These are phyloP conservation scores for Callipepla californica DNA, from an alignment of 2,113 vertebrate species.

Conservation along the genomic window DNA sequence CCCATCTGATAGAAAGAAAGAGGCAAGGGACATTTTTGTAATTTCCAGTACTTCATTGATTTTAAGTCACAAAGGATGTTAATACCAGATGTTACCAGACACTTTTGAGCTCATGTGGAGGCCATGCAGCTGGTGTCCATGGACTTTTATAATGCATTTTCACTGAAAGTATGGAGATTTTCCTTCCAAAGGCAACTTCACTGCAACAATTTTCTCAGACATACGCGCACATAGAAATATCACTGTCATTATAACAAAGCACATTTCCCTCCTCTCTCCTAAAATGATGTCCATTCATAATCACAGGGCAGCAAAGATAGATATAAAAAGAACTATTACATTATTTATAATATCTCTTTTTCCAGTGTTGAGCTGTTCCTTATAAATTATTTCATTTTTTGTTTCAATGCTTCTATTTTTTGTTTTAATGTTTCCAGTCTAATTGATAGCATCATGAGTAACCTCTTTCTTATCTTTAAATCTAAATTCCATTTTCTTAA, in stretches of 20 bases:
- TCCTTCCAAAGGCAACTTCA: neutral
- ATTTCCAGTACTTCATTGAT: neutral
- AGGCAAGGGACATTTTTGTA: neutral
- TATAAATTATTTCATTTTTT: neutral
- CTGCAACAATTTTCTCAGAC: neutral
- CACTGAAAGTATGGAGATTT: neutral
- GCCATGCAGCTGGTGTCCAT: neutral
- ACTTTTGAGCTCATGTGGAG: neutral
- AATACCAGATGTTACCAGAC: neutral
- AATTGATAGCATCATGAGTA: neutral
- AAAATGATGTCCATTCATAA: conserved; percentile 52
- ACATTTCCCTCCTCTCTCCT: neutral
- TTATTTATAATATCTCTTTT: conserved; percentile 28
- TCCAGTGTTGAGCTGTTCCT: neutral
- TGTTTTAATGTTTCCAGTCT: neutral
- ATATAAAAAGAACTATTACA: conserved; percentile 24
- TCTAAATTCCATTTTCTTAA: neutral
- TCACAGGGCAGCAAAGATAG: neutral
- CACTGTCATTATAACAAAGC: neutral
- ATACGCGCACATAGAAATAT: neutral
- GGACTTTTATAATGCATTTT: neutral
- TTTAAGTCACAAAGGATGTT: neutral
- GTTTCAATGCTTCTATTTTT: neutral
- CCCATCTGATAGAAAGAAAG: neutral
- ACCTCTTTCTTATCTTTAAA: neutral